Evolutionary conservation across 2,797 vertebrate genomes (phyloP), one percentile per base, ranked within the genome.

Genomic region (Hoplostethus atlanticus): DNA sequence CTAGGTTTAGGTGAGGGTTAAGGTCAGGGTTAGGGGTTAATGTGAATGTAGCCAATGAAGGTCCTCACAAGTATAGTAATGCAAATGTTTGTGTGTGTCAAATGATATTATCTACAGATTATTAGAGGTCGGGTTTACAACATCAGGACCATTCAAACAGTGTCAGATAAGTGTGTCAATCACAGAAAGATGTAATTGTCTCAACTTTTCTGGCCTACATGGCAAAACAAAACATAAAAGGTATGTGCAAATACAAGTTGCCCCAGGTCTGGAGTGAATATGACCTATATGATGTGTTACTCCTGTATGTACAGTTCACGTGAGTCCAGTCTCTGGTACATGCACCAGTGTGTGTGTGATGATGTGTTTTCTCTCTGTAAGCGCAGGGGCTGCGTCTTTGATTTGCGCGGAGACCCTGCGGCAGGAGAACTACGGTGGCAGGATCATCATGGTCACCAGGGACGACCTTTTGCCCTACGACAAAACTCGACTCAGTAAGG

Each of bases 401-500:
- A 90, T 89, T 21, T 97, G 96, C 12, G 96, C 96, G 0, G 96
- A 97, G 85, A 95, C 93, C 0, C 93, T 97, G 44, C 93, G 96
- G 10, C 96, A 97, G 73, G 94, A 96, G 76, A 93, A 93, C 38
- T 97, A 94, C 30, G 87, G 87, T 0, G 96, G 96, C 77, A 92
- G 95, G 80, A 95, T 97, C 85, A 88, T 97, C 80, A 91, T 97
- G 94, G 95, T 89, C 72, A 94, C 93, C 56, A 94, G 54, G 15
- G 96, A 97, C 15, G 83, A 88, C 0, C 92, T 96, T 0, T 71
- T 94, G 11, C 96, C 96, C 0, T 96, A 96, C 0, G 96, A 97
- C 93, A 95, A 94, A 81, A 87, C 96, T 44, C 91, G 95, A 53
- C 94, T 97, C 50, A 97, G 93, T 92, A 96, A 97, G 96, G 96